Conservation (phyloP, 2,113 vertebrate genomes). For the Heloderma charlesbogerti region DNA sequence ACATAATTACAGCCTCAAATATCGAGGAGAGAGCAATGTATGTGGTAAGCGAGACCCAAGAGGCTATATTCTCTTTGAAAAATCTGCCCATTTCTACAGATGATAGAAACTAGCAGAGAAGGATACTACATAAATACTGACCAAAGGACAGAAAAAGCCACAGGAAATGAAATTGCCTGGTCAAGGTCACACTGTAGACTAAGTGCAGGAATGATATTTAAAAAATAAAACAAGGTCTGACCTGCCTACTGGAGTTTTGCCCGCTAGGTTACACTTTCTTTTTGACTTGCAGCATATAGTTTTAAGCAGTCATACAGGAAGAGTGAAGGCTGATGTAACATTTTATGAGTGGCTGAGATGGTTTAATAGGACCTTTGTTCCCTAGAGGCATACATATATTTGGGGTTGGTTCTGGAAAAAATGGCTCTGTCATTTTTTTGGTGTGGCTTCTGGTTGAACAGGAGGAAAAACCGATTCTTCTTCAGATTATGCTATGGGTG, state of each 20-base stretch:
- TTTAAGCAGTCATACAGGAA: not conserved
- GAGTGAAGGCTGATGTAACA: not conserved
- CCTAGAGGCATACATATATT: not conserved
- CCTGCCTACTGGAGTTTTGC: not conserved
- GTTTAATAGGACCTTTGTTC: not conserved
- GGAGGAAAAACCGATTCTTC: not conserved
- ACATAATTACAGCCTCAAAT: not conserved
- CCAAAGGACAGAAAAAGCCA: not conserved
- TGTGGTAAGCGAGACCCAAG: not conserved
- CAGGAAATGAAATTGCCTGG: not conserved
- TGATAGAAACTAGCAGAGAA: not conserved
- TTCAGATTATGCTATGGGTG: not conserved
- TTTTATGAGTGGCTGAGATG: not conserved
- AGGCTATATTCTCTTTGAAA: not conserved
- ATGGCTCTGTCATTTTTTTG: not conserved
- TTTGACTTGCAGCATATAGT: not conserved
- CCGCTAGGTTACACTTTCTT: not conserved
- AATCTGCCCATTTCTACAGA: not conserved
- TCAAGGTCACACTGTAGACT: not conserved
- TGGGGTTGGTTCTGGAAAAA: not conserved
- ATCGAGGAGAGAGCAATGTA: not conserved
- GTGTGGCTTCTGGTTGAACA: not conserved
- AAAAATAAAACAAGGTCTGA: not conserved
- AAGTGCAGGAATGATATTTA: not conserved
- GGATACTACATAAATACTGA: not conserved